These are phyloP conservation scores for Rissa tridactyla DNA, from an alignment of 2,113 vertebrate genomes.

Conservation along the genomic window DNA sequence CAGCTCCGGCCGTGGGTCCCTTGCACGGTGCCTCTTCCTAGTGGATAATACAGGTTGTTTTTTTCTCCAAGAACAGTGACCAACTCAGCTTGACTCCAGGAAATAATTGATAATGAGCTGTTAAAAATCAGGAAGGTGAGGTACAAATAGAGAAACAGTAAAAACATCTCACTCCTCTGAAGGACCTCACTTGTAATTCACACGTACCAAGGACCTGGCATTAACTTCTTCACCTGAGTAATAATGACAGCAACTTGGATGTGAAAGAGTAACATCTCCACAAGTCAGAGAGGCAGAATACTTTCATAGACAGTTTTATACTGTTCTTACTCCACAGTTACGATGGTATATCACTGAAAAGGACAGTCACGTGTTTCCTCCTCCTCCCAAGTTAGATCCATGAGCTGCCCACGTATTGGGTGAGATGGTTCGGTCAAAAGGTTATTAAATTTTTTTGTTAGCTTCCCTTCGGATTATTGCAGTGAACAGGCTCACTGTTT, in stretches of 20 bases:
- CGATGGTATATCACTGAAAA: background rate
- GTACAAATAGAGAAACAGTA: fast-evolving
- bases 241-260: background rate
- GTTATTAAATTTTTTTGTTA: background rate
- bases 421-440: background rate
- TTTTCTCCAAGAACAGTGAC: background rate
- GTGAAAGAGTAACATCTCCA: background rate
- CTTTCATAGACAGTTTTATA: background rate
- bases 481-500: background rate
- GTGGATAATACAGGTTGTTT: background rate
- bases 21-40: background rate
- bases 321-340: background rate
- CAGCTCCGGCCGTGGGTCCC: background rate
- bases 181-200: background rate
- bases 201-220: background rate
- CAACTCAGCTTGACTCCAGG: background rate
- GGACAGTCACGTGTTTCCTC: background rate
- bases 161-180: background rate
- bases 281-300: background rate
- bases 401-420: background rate
- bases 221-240: background rate
- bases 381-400: background rate
- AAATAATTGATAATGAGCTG: background rate
- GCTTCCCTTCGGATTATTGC: background rate
- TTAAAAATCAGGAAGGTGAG: background rate